These are phyloP conservation scores for Temnothorax ravouxi DNA, from an alignment of 2,888 invertebrate species.

Conservation along the genomic window DNA sequence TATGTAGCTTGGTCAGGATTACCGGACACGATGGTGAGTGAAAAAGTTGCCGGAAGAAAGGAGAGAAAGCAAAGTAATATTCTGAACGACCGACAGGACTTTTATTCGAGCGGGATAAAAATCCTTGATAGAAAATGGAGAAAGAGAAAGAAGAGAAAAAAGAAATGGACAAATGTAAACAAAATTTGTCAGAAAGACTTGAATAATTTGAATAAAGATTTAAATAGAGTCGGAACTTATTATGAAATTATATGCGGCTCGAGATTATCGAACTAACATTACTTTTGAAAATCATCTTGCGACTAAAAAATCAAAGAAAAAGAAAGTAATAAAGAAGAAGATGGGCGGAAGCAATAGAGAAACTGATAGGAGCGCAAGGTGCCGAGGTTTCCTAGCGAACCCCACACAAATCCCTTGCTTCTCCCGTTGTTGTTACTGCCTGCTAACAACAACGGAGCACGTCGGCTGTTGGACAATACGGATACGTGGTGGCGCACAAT, in stretches of 20 bases:
- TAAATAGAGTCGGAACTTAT: neutral
- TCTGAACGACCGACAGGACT: neutral
- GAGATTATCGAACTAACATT: neutral
- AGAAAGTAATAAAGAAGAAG: neutral
- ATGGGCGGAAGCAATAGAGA: neutral
- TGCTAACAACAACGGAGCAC: constrained; percentile 37
- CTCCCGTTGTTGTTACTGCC: constrained; percentile 24
- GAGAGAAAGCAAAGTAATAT: constrained; percentile 55
- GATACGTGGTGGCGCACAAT: constrained; percentile 73
- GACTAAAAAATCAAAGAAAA: neutral
- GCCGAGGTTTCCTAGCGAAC: neutral
- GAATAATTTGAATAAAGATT: neutral
- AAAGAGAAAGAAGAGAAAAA: constrained; percentile 26
- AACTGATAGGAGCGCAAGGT: constrained; percentile 34
- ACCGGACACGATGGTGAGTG: neutral
- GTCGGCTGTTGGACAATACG: constrained; percentile 70
- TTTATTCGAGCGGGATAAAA: constrained; percentile 20
- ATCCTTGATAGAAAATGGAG: constrained; percentile 8
- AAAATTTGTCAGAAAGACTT: neutral
- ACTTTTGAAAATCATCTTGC: neutral
- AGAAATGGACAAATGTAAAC: constrained; percentile 15
- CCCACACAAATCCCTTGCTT: constrained; percentile 20
- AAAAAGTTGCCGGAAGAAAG: constrained; percentile 36
- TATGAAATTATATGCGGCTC: neutral
- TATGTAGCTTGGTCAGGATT: constrained; percentile 33